Base-by-base conservation (phyloP, 2,797 vertebrate genomes). In the Periophthalmus magnuspinnatus region DNA sequence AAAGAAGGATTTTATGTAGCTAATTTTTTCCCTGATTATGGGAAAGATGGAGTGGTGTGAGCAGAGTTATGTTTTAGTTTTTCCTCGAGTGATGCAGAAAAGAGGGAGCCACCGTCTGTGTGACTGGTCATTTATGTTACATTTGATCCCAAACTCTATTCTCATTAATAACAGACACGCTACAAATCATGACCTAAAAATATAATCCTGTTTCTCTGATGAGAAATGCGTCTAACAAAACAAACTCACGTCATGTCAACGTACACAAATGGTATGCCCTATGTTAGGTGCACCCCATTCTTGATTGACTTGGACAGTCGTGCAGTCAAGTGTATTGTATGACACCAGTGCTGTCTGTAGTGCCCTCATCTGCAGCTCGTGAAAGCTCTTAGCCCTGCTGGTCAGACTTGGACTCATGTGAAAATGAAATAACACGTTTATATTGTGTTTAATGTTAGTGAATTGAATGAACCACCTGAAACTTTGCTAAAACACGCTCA, bases 221-320 rank as follows among this genome's bases (percentile, higher is more conserved):
- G 59, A 13, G 21, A 54, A 54, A 3, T 11, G 14, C 5, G 17
- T 22, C 17, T 5, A 47, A 3, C 22, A 47, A 24, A 32, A 33
- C 8, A 13, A 33, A 32, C 24, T 45, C 8, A 5, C 13, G 9
- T 11, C 16, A 48, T 65, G 24, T 52, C 36, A 10, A 8, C 24
- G 60, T 69, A 64, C 67, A 62, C 64, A 14, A n/a, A 19, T 66
- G 47, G n/a, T 38, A 69, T 1, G 13, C 60, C 33, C 56, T 9
- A 7, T 13, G 33, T 68, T 3, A 50, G 61, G 58, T 59, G 28
- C 19, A 14, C 33, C 47, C 33, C 5, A 41, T 68, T 72, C 71
- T 82, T 87, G 87, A 90, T 76, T 81, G 87, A 88, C 89, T 84
- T 1, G 70, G 75, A 85, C 88, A 86, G 88, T 83, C 78, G 77